Base-by-base conservation (phyloP, 2,888 invertebrate species). In the Pelosia muscerda region DNA sequence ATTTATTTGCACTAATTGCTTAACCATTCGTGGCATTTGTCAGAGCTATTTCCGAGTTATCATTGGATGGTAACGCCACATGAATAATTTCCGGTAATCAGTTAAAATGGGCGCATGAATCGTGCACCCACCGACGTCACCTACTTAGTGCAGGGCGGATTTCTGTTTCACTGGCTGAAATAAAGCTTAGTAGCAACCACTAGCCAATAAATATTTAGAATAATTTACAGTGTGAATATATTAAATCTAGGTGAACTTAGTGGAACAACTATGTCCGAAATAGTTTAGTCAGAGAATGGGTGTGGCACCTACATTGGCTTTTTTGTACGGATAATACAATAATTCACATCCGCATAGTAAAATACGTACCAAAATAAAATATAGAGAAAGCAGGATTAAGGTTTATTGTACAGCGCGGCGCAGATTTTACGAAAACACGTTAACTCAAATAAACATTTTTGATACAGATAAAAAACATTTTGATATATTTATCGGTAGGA, bases 11-110 rank as follows among this genome's bases (percentile, higher is more conserved):
- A 59, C 34, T 68, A 70, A 73, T 75, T 70, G 63, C 69, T 69
- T 78, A 76, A 81, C 75, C 77, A 71, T 72, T 73, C 49, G 59
- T 66, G 64, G 28, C 71, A 78, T 77, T 77, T 77, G 75, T 76
- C 74, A 75, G 73, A 75, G 76, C 75, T 75, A 73, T 74, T 79
- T 77, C 76, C 66, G 73, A 78, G 73, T 78, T 73, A 65, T 76
- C 75, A 74, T 74, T 75, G 42, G 49, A 49, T 34, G 59, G 64
- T 72, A 68, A 74, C 64, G 65, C 73, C 77, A 75, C 82, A 84
- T 88, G 83, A 86, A 86, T 88, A 84, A 87, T 88, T 83, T 79
- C 65, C 66, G 70, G 79, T 77, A 79, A 77, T 79, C 81, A 81
- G 78, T 78, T 81, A 81, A 71, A 79, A 77, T 66, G 72, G 71